phyloP scores from a whole-genome alignment of 1,140 invertebrate genomes.

The Dendrolimus kikuchii region DNA sequence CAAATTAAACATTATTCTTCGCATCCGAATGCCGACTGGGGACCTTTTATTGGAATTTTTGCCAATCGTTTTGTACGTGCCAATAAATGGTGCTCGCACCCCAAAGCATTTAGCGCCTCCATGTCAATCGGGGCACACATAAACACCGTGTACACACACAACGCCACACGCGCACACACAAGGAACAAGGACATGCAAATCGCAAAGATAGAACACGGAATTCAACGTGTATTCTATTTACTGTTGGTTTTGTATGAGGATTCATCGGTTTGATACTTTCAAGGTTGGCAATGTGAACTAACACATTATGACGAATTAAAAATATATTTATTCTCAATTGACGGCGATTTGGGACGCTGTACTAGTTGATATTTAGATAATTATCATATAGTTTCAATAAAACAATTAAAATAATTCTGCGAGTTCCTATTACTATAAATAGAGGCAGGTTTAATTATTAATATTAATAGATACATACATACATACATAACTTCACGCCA shows the following conservation, averaged over 20 bases:
- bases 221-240: slow-evolving; percentile 61
- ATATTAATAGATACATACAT: too few relatives aligned
- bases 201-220: slow-evolving; percentile 51
- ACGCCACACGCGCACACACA: slow-evolving; percentile 22
- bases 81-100: slow-evolving; percentile 61
- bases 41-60: slow-evolving; percentile 68
- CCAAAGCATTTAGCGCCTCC: slow-evolving; percentile 52
- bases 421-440: too few relatives aligned
- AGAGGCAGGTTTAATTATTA: too few relatives aligned
- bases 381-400: too few relatives aligned
- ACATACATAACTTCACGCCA: too few relatives aligned
- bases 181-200: slow-evolving; percentile 46
- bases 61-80: slow-evolving; percentile 55
- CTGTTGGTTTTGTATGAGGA: slow-evolving; percentile 36
- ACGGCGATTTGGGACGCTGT: too few relatives aligned
- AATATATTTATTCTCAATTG: too few relatives aligned
- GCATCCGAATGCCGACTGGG: slow-evolving; percentile 22
- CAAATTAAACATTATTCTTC: slow-evolving; percentile 71
- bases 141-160: neutral
- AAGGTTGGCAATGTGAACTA: neutral
- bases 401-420: too few relatives aligned
- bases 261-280: slow-evolving; percentile 32
- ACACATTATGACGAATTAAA: too few relatives aligned
- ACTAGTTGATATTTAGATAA: too few relatives aligned
- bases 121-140: slow-evolving; percentile 46